A percentile compares a stretch with the other conserved stretches of the same genome.
These are phyloP conservation scores for Apodemia duryi DNA, from an alignment of 2,888 invertebrate genomes.

Conservation along the genomic window DNA sequence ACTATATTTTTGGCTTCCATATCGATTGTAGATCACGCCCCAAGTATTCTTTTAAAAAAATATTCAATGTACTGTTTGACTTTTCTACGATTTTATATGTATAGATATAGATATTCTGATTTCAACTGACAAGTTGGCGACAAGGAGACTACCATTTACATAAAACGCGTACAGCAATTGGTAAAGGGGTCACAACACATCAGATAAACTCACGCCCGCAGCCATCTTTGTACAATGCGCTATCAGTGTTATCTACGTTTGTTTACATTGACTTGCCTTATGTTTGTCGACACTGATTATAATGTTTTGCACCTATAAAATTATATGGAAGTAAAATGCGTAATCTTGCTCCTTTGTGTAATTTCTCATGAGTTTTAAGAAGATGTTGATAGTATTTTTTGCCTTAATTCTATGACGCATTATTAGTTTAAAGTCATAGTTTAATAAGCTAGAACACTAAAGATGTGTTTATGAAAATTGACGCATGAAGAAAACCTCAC, in stretches of 20 bases:
- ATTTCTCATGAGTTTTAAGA: background rate
- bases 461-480: no score
- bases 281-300: constrained; percentile 37
- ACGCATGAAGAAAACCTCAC: no score
- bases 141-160: background rate
- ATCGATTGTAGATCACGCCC: no score
- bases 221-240: constrained; percentile 56
- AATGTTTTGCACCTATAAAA: constrained; percentile 37
- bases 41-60: no score
- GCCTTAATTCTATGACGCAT: background rate
- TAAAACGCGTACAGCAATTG: constrained; percentile 27
- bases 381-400: background rate
- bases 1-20: no score
- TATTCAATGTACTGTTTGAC: no score
- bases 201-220: constrained; percentile 39
- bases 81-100: no score
- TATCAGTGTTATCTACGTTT: constrained; percentile 53
- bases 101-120: no score
- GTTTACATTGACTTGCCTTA: constrained; percentile 53
- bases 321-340: constrained; percentile 23
- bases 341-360: constrained; percentile 19
- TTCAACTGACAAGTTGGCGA: background rate
- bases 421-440: background rate
- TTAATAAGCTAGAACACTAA: no score
- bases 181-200: constrained; percentile 40